Percentiles rank a stretch among this genome's conserved stretches.
phyloP scores from a whole-genome alignment of 92 coral and sea anemone genomes.

The Actinostola sp. region DNA sequence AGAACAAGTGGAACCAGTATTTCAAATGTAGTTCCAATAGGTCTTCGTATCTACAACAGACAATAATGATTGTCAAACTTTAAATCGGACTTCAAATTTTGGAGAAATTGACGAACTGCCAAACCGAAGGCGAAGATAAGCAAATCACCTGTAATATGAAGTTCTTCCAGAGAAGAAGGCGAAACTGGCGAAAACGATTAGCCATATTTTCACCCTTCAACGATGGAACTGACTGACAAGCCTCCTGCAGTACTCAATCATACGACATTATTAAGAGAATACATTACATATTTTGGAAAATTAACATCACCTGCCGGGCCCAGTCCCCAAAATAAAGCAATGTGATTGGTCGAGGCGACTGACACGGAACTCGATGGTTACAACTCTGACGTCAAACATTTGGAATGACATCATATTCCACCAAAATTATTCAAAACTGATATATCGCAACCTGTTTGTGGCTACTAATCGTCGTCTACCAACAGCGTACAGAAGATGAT shows the following conservation, averaged over 20 bases:
- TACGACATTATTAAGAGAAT: no score
- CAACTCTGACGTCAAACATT: neutral
- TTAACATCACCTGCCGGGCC: neutral
- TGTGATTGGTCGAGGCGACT: neutral
- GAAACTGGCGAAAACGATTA: slow-evolving; percentile 92
- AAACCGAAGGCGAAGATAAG: neutral
- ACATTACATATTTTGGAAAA: neutral
- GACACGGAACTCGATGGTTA: neutral
- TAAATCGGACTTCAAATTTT: neutral
- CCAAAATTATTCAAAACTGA: no score
- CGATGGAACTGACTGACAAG: no score
- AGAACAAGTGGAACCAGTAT: slow-evolving; percentile 82
- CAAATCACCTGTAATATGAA: slow-evolving; percentile 84
- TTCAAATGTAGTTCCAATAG: slow-evolving; percentile 91
- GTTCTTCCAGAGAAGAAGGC: slow-evolving; percentile 95
- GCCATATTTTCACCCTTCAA: slow-evolving; percentile 51
- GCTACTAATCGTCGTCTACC: no score
- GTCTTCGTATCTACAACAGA: slow-evolving; percentile 78
- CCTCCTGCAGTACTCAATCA: no score
- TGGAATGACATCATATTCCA: neutral
- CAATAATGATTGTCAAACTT: neutral
- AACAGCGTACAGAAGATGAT: no score
- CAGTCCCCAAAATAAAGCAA: neutral
- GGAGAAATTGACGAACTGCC: neutral
- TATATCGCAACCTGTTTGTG: no score